Evolutionary conservation across 2,113 vertebrate species (phyloP).

Genomic region (Myocastor coypus): DNA sequence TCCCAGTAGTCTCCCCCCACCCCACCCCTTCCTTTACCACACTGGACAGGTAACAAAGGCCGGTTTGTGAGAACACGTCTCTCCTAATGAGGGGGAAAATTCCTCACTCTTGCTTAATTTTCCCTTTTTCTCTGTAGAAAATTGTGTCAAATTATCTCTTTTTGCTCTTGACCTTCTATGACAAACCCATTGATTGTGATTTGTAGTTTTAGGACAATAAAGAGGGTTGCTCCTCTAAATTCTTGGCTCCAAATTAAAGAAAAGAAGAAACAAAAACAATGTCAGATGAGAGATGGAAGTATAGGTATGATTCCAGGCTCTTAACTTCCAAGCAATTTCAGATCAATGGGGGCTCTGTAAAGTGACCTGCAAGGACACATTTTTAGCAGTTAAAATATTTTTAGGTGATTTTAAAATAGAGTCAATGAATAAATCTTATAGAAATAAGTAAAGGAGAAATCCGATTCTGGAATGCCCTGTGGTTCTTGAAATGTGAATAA

Average conservation of each 20-base stretch:
- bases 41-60: accelerated
- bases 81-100: not conserved
- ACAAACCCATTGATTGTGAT: not conserved
- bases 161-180: not conserved
- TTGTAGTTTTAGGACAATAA: not conserved
- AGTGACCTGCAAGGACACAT: not conserved
- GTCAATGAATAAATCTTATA: constrained; percentile 50
- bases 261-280: not conserved
- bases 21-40: too few relatives aligned
- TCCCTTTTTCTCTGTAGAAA: not conserved
- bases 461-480: constrained; percentile 49
- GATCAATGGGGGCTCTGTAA: not conserved
- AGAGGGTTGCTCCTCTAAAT: not conserved
- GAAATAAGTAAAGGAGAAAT: constrained; percentile 48
- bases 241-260: not conserved
- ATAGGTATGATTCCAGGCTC: not conserved
- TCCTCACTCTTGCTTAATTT: not conserved
- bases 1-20: too few relatives aligned
- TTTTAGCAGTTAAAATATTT: constrained; percentile 36
- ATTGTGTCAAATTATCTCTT: not conserved
- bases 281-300: not conserved
- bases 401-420: constrained; percentile 59
- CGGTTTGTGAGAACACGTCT: too few relatives aligned
- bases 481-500: constrained; percentile 72
- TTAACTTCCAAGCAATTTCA: not conserved